phyloP scores from a whole-genome alignment of 2,113 vertebrate species.

The Macquaria ambigua region DNA sequence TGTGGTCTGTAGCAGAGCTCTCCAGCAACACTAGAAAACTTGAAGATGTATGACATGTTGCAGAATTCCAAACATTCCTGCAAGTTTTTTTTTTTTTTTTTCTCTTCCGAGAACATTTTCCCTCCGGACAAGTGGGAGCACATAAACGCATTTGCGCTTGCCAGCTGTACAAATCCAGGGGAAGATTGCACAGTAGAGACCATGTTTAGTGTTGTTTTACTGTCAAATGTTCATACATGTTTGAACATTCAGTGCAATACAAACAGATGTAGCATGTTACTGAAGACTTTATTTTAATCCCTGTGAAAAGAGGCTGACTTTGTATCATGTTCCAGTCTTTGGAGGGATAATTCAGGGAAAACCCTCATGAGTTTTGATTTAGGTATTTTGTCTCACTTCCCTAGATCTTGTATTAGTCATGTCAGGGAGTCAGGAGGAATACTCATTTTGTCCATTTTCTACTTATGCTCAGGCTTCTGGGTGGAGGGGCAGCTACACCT shows the following conservation, averaged over 20 bases:
- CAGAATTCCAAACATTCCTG: constrained; percentile 80
- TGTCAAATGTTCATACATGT: constrained; percentile 47
- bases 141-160: constrained; percentile 35
- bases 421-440: constrained; percentile 1
- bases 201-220: constrained; percentile 13
- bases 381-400: constrained; percentile 14
- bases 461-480: constrained; percentile 25
- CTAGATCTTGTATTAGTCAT: constrained; percentile 25
- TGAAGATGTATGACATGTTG: constrained; percentile 44
- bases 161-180: constrained; percentile 49
- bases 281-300: constrained; percentile 9
- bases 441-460: constrained; percentile 52
- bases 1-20: not conserved
- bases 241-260: not conserved
- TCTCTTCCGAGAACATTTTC: constrained; percentile 12
- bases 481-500: constrained; percentile 27
- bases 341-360: constrained; percentile 3
- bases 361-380: not conserved
- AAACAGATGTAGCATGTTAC: constrained; percentile 6
- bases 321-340: constrained; percentile 5
- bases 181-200: constrained; percentile 7
- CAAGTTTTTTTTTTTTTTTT: constrained; percentile 6
- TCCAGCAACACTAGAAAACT: constrained; percentile 36
- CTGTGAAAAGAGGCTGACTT: not conserved
- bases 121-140: constrained; percentile 43